Conservation (phyloP, 2,797 vertebrate genomes). For the Fratercula arctica region DNA sequence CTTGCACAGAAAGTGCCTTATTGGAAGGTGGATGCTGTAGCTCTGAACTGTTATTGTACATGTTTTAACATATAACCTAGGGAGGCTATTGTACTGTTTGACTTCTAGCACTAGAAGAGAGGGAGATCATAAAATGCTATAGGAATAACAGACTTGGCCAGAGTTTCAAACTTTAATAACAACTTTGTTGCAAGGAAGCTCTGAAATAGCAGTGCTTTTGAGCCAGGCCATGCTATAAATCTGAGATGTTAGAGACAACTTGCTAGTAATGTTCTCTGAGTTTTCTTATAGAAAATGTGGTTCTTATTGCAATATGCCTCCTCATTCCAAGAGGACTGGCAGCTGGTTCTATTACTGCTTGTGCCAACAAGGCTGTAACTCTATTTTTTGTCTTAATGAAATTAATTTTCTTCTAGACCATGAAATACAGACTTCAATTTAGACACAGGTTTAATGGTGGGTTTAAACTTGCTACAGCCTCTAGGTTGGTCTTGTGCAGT, state of each 20-base stretch:
- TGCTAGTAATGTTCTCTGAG: not conserved
- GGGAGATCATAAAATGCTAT: not conserved
- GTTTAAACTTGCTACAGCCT: not conserved
- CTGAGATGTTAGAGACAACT: not conserved
- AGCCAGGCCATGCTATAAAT: constrained; percentile 32
- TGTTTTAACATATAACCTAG: not conserved
- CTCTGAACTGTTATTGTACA: not conserved
- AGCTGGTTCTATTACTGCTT: not conserved
- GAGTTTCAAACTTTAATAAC: constrained; percentile 3
- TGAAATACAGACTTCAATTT: not conserved
- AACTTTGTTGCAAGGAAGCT: constrained; percentile 1
- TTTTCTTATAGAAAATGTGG: constrained; percentile 7
- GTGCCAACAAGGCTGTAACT: not conserved
- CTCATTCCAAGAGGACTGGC: not conserved
- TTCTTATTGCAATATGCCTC: constrained; percentile 8
- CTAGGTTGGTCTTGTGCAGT: not conserved
- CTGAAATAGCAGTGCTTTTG: constrained; percentile 25
- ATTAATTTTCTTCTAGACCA: not conserved
- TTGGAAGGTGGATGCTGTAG: not conserved
- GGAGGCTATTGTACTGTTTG: not conserved
- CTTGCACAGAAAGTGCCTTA: not conserved
- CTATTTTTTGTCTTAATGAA: not conserved
- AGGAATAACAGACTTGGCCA: not conserved
- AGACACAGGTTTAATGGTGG: not conserved
- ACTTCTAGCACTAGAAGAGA: not conserved